Evolutionary conservation across 2,888 invertebrate species (phyloP).

Genomic region (Chorisops tibialis): DNA sequence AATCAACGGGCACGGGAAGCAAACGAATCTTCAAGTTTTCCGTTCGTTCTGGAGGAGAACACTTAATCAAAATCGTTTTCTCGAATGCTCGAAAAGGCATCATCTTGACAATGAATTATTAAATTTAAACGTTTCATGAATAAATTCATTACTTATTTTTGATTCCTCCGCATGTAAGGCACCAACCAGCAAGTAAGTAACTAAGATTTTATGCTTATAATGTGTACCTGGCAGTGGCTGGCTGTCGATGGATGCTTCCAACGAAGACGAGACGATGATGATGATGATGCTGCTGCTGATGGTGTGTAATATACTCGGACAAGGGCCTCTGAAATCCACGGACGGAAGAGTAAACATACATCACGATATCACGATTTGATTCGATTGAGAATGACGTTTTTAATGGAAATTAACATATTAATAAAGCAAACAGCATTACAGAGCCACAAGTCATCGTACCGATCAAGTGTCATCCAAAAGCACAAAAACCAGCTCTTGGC

Average conservation of each 20-base stretch:
- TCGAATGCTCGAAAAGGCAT: neutral
- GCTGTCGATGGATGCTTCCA: too few species aligned
- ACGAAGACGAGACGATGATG: too few species aligned
- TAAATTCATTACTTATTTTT: constrained; percentile 26
- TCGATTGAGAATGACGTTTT: constrained; percentile 27
- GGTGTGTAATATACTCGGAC: neutral
- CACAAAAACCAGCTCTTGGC: neutral
- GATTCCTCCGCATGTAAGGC: neutral
- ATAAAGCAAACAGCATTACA: constrained; percentile 24
- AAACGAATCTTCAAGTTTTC: neutral
- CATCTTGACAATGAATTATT: constrained; percentile 30
- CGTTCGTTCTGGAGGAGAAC: constrained; percentile 1
- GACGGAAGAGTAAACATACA: constrained; percentile 14
- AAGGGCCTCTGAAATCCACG: neutral
- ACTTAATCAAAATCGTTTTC: constrained; percentile 18
- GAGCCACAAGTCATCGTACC: constrained; percentile 26
- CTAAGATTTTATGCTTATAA: constrained; percentile 10
- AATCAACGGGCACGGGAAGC: constrained; percentile 11
- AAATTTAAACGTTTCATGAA: constrained; percentile 26
- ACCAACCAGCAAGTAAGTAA: neutral
- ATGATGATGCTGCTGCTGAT: constrained; percentile 4
- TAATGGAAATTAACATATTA: constrained; percentile 30
- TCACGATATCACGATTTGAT: constrained; percentile 15
- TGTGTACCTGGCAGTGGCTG: neutral
- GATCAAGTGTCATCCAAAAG: constrained; percentile 25